These are phyloP conservation scores for Falcunculus frontatus DNA, from an alignment of 2,113 vertebrate genomes.

Conservation along the genomic window DNA sequence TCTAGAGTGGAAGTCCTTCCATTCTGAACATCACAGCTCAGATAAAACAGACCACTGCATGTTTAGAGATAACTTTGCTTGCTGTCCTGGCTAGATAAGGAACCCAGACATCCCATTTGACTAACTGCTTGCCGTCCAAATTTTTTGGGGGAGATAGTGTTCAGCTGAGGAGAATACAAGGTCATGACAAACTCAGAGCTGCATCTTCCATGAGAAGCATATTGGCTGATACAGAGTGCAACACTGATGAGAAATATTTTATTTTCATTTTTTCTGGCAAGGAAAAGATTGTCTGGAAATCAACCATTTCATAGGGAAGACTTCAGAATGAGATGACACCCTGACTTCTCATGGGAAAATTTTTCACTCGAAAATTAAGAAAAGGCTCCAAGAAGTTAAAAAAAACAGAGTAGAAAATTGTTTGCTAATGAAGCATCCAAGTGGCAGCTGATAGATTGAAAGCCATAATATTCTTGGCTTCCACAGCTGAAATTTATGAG, in stretches of 20 bases:
- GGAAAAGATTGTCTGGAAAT: background rate
- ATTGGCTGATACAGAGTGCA: background rate
- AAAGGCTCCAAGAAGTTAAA: background rate
- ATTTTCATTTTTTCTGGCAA: background rate
- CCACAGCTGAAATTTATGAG: background rate
- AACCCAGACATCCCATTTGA: background rate
- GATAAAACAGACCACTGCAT: background rate
- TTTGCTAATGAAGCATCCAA: background rate
- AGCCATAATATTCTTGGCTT: background rate
- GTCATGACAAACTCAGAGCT: background rate
- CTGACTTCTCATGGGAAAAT: background rate
- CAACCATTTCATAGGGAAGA: background rate
- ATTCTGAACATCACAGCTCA: background rate
- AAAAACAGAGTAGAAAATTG: background rate
- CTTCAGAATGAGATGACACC: background rate
- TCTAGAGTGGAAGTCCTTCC: background rate
- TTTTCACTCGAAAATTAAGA: background rate
- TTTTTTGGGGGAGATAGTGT: background rate
- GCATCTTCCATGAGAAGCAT: background rate
- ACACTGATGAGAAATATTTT: background rate
- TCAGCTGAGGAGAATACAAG: background rate
- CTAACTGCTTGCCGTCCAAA: background rate
- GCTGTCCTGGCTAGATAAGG: background rate
- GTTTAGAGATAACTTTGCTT: background rate
- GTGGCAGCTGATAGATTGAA: background rate